Conservation (phyloP, 2,888 invertebrate species). For the Morpho deidamia region DNA sequence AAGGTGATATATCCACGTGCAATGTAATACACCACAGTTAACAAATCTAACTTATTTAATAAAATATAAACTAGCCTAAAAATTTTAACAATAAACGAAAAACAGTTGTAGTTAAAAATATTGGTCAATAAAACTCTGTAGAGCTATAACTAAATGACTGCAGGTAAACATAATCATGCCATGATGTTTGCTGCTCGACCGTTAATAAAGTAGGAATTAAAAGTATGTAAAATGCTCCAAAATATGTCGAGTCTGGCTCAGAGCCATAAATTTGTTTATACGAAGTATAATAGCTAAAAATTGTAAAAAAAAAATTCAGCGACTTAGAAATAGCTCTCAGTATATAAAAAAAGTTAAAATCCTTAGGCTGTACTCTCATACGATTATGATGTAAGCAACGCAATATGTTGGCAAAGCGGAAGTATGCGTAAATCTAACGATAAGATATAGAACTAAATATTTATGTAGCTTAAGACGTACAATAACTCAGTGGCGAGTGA, state of each 20-base stretch:
- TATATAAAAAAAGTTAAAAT: conserved; percentile 75
- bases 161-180: conserved; percentile 62
- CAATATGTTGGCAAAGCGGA: conserved; percentile 77
- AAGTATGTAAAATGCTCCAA: conserved; percentile 75
- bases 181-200: conserved; percentile 65
- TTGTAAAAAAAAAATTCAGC: conserved; percentile 61
- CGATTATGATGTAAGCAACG: conserved; percentile 77
- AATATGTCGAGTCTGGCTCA: conserved; percentile 64
- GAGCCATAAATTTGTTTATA: conserved; percentile 57
- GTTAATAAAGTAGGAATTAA: conserved; percentile 66
- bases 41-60: conserved; percentile 73
- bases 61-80: conserved; percentile 77
- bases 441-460: conserved; percentile 73
- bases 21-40: conserved; percentile 75
- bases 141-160: conserved; percentile 77
- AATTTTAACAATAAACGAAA: conserved; percentile 75
- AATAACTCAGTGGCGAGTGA: conserved; percentile 65
- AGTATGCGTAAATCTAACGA: conserved; percentile 74
- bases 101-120: conserved; percentile 66
- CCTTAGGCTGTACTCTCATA: conserved; percentile 77
- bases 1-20: conserved; percentile 67
- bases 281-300: conserved; percentile 44
- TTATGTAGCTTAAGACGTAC: conserved; percentile 74
- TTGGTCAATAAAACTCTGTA: conserved; percentile 74
- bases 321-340: conserved; percentile 79